Evolutionary conservation across 2,888 invertebrate genomes (phyloP), one percentile per base, ranked within the genome.

Genomic region (Agrochola litura): DNA sequence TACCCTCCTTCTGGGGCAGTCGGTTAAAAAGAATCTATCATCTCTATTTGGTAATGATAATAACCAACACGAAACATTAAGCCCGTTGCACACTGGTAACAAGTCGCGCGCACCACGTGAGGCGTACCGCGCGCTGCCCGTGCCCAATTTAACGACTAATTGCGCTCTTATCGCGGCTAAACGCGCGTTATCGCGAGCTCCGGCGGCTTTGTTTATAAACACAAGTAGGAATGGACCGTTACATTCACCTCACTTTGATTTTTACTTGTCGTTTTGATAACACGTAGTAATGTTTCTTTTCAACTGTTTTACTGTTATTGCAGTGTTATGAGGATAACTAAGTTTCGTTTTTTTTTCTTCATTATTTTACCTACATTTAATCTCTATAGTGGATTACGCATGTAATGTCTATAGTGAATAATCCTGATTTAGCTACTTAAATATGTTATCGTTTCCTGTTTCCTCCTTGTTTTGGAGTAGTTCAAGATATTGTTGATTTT

Each of bases 71-170:
- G 69, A 68, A 77, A 70, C 65, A 83, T 86, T 63, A 88, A 83
- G 89, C 73, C 37, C n/a, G 74, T 73, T 60, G 43, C 89, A 88
- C 86, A 88, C 88, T 77, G n/a, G 69, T 61, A 61, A 41, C 77
- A 74, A 75, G 74, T 43, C 84, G 80, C 83, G 69, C 73, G 77
- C 61, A n/a, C 43, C 78, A 86, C 86, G 89, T 86, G 89, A 74
- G 78, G 54, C 70, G 76, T 19, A 72, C 67, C 73, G 75, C 58
- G 68, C 81, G 71, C 80, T 63, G 60, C 81, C 73, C 81, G 86
- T 88, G 88, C 86, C 86, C 84, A 88, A 86, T 89, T 86, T 89
- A 89, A 89, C 85, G 77, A 86, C 85, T 88, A 89, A 87, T 88
- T 84, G 83, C 85, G 43, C 69, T 79, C 82, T 90, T 90, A 90